Evolutionary conservation across 1,140 invertebrate genomes (phyloP).

Genomic region (Ceratosolen solmsi): DNA sequence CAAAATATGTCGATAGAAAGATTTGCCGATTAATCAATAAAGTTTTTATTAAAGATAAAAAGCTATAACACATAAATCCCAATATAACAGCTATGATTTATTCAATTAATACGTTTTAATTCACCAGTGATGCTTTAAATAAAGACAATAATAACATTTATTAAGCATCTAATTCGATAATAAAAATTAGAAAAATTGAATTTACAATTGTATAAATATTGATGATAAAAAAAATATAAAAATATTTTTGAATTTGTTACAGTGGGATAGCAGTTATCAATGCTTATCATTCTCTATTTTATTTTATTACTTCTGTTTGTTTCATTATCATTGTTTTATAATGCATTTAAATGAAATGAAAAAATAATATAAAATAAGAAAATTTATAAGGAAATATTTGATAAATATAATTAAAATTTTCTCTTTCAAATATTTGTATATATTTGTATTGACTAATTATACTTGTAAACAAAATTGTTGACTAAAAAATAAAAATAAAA

Average conservation of each 20-base stretch:
- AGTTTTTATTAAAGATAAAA: conserved; percentile 19
- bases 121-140: conserved; percentile 20
- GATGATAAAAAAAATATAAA: conserved; percentile 11
- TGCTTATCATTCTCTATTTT: background rate
- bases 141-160: conserved; percentile 1
- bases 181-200: conserved; percentile 3
- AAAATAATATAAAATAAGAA: background rate
- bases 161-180: background rate
- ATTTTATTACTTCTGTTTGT: background rate
- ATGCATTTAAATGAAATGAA: conserved; percentile 3
- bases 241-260: conserved; percentile 20
- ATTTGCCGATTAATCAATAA: conserved; percentile 19
- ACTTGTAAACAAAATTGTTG: too few relatives aligned
- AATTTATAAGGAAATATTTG: background rate
- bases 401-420: too few relatives aligned
- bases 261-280: conserved; percentile 8
- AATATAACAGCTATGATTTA: background rate
- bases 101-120: conserved; percentile 9
- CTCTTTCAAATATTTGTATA: too few relatives aligned
- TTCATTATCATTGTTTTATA: background rate
- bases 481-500: conserved; percentile 6
- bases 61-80: conserved; percentile 11
- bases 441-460: too few relatives aligned
- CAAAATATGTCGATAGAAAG: background rate
- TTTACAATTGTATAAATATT: conserved; percentile 15